Percentiles rank a stretch among this genome's conserved stretches.
These are phyloP conservation scores for Apamea crenata DNA, from an alignment of 2,888 invertebrate genomes.

Conservation along the genomic window DNA sequence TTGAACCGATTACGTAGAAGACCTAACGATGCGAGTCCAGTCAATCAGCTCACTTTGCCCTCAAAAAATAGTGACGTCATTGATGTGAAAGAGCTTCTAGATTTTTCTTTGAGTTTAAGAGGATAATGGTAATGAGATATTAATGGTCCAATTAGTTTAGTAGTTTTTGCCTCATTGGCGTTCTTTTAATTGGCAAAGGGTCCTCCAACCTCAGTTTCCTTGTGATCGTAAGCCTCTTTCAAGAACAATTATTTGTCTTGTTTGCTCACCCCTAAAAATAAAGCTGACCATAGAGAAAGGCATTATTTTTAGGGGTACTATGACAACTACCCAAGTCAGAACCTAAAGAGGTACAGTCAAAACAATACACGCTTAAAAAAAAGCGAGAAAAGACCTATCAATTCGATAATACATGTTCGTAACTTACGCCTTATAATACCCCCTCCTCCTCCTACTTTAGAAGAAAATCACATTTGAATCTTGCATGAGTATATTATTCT, in stretches of 20 bases:
- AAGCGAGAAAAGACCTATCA: neutral
- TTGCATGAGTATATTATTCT: neutral
- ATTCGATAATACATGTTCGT: neutral
- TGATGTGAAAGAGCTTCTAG: constrained; percentile 16
- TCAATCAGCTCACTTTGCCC: constrained; percentile 19
- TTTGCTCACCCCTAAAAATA: too few species aligned
- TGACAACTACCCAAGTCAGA: too few species aligned
- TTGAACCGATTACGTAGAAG: constrained; percentile 38
- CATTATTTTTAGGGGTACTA: too few species aligned
- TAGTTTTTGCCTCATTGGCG: constrained; percentile 1
- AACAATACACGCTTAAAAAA: too few species aligned
- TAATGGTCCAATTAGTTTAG: constrained; percentile 25
- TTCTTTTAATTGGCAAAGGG: constrained; percentile 14
- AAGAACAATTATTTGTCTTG: neutral
- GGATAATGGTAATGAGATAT: constrained; percentile 30
- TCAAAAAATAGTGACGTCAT: constrained; percentile 16
- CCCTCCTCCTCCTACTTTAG: too few species aligned
- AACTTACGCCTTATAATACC: too few species aligned
- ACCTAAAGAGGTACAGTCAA: too few species aligned
- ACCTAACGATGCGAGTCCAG: constrained; percentile 37
- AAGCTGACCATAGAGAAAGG: too few species aligned
- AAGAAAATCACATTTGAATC: neutral
- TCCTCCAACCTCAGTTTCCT: neutral
- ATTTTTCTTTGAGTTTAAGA: neutral
- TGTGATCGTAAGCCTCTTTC: neutral